Percentiles rank a stretch among this genome's conserved stretches.
Evolutionary conservation across 2,797 vertebrate genomes (phyloP).

Genomic region (Clarias laeviceps): DNA sequence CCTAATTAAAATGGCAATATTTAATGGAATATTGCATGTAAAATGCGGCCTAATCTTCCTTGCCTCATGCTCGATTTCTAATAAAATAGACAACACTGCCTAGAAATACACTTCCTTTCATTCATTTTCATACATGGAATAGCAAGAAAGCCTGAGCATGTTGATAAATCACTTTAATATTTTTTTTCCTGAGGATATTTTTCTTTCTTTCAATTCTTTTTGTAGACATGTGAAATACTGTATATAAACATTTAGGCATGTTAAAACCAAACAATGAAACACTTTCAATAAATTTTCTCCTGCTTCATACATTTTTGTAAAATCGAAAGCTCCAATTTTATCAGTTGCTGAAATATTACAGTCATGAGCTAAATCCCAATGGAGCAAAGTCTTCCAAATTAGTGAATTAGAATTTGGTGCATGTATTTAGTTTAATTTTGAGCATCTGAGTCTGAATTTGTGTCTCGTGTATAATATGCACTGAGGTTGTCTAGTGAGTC

Average conservation of each 20-base stretch:
- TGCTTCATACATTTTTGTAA: background rate
- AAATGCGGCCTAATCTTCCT: background rate
- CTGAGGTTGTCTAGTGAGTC: too few relatives aligned
- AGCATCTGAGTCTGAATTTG: background rate
- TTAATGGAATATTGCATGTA: background rate
- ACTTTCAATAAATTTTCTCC: background rate
- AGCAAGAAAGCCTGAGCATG: background rate
- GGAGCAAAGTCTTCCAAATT: background rate
- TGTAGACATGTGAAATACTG: background rate
- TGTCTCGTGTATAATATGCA: too few relatives aligned
- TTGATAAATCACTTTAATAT: conserved; percentile 14
- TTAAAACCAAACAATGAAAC: background rate
- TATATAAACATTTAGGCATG: background rate
- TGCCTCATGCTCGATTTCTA: background rate
- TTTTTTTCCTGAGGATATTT: background rate
- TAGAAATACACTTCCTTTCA: background rate
- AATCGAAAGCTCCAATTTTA: background rate
- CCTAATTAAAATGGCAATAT: background rate
- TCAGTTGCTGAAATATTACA: background rate
- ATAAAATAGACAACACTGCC: background rate
- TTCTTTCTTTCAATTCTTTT: too few relatives aligned
- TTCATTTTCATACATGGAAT: background rate
- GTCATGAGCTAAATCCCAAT: background rate
- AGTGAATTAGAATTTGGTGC: background rate
- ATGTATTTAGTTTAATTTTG: background rate